These are phyloP conservation scores for Actias luna DNA, from an alignment of 2,888 invertebrate species.

Conservation along the genomic window DNA sequence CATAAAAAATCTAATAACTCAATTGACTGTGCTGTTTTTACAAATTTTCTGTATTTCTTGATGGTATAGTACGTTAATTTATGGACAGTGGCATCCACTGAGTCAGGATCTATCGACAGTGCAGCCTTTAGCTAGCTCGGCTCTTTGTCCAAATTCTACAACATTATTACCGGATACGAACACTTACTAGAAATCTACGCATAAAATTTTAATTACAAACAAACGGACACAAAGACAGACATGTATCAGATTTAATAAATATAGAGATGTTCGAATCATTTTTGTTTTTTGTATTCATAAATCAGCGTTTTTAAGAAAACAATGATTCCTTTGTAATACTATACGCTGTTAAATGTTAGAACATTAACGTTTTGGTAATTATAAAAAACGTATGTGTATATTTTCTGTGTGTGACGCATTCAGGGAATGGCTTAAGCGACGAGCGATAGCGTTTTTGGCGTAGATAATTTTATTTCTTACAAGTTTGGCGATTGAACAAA, in stretches of 20 bases:
- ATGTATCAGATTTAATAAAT: neutral
- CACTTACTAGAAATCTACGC: too few relatives aligned
- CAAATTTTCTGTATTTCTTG: too few relatives aligned
- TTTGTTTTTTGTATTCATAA: constrained; percentile 13
- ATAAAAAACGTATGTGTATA: constrained; percentile 36
- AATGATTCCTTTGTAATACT: constrained; percentile 78
- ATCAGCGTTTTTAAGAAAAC: constrained; percentile 62
- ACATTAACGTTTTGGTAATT: constrained; percentile 58
- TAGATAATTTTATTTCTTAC: too few relatives aligned
- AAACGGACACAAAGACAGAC: neutral
- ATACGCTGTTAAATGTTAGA: constrained; percentile 73
- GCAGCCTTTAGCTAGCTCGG: too few relatives aligned
- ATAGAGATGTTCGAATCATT: constrained; percentile 11
- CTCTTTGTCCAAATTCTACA: too few relatives aligned
- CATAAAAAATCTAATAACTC: too few relatives aligned
- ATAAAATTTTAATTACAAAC: neutral
- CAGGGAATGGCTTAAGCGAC: neutral
- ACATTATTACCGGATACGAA: too few relatives aligned
- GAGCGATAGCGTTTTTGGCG: constrained; percentile 15
- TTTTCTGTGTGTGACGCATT: constrained; percentile 26
- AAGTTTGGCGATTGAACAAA: too few relatives aligned
- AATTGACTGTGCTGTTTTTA: too few relatives aligned
- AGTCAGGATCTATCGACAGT: too few relatives aligned
- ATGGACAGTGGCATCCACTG: too few relatives aligned
- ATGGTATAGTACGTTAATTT: too few relatives aligned